phyloP scores from a whole-genome alignment of 2,113 vertebrate species.

The Aphyosemion australe region DNA sequence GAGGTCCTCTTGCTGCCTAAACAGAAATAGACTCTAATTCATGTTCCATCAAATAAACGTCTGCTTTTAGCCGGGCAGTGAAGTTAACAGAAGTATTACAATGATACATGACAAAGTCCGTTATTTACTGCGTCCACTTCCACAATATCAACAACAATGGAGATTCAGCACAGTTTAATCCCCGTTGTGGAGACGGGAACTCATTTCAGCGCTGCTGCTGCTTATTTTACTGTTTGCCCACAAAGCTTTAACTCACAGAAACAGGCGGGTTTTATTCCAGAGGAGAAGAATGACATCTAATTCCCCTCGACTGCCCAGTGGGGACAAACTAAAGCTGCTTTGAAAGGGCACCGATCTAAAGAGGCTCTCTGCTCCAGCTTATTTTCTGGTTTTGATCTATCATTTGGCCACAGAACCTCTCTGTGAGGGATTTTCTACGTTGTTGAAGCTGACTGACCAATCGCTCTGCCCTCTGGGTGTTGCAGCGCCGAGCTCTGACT shows the following conservation, averaged over 20 bases:
- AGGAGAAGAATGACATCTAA: slow-evolving; percentile 67
- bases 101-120: slow-evolving; percentile 10
- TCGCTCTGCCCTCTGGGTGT: slow-evolving; percentile 41
- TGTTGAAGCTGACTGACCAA: slow-evolving; percentile 51
- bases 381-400: slow-evolving; percentile 65
- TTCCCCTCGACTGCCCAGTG: slow-evolving; percentile 67
- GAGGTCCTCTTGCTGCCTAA: too few species aligned
- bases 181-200: slow-evolving; percentile 47
- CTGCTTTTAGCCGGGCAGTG: neutral
- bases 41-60: neutral
- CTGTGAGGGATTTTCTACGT: slow-evolving; percentile 19
- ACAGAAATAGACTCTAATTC: too few species aligned
- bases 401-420: slow-evolving; percentile 50
- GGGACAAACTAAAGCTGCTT: slow-evolving; percentile 70
- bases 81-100: neutral
- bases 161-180: slow-evolving; percentile 69
- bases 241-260: slow-evolving; percentile 63
- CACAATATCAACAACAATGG: slow-evolving; percentile 30
- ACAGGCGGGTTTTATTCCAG: slow-evolving; percentile 47
- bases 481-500: slow-evolving; percentile 24
- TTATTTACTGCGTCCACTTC: slow-evolving; percentile 23
- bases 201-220: slow-evolving; percentile 29
- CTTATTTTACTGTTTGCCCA: slow-evolving; percentile 52
- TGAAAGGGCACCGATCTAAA: slow-evolving; percentile 68
- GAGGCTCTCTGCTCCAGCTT: slow-evolving; percentile 46